These are phyloP conservation scores for Amphiura filiformis DNA, from an alignment of 35 echinoderm and acorn worm genomes.

Conservation along the genomic window DNA sequence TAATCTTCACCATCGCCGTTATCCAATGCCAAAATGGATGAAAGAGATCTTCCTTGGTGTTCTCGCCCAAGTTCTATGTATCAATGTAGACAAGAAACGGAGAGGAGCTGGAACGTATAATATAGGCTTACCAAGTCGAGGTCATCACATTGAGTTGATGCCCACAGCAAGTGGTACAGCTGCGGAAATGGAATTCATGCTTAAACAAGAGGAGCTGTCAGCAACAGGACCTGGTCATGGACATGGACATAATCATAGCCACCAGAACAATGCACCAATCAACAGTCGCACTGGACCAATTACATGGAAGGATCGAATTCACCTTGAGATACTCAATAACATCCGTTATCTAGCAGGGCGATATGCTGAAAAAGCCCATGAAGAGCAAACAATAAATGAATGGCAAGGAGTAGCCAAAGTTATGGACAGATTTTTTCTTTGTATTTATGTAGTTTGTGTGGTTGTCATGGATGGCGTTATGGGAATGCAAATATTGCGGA, in stretches of 20 bases:
- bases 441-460: conserved; percentile 87
- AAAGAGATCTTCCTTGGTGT: conserved; percentile 80
- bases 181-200: conserved; percentile 14
- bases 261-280: conserved; percentile 13
- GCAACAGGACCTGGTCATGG: not conserved
- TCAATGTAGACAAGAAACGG: conserved; percentile 36
- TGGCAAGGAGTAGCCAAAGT: conserved; percentile 94
- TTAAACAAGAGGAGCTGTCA: not conserved
- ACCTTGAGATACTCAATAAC: conserved; percentile 60
- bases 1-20: conserved; percentile 84
- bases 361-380: conserved; percentile 63
- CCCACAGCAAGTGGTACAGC: conserved; percentile 38
- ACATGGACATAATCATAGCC: not conserved
- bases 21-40: conserved; percentile 84
- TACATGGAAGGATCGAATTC: not conserved
- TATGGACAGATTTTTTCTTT: conserved; percentile 88
- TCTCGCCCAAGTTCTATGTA: conserved; percentile 70
- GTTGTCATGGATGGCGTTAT: conserved; percentile 83
- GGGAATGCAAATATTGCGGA: conserved; percentile 55
- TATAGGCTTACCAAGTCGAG: conserved; percentile 32
- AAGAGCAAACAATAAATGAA: conserved; percentile 70
- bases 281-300: not conserved
- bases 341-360: conserved; percentile 61
- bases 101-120: conserved; percentile 21
- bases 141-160: conserved; percentile 64